Evolutionary conservation across 2,888 invertebrate species (phyloP).

Genomic region (Lithophane socia): DNA sequence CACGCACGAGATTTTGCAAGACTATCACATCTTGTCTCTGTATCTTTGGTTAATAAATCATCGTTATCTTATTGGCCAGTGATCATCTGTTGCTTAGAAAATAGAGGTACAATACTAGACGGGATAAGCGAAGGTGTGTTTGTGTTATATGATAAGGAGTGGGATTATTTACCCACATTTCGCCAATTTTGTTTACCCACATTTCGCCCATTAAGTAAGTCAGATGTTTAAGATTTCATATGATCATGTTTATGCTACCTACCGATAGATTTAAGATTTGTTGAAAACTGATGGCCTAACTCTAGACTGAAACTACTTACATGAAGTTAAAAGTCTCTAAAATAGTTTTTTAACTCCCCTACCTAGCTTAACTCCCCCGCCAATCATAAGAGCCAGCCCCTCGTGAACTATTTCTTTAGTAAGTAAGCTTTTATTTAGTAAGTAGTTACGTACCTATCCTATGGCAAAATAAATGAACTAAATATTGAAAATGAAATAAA

Average conservation of each 20-base stretch:
- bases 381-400: not conserved
- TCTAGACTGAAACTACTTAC: not conserved
- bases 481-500: no score
- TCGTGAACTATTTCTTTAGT: not conserved
- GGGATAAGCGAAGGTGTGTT: not conserved
- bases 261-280: not conserved
- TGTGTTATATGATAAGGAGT: no score
- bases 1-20: slow-evolving; percentile 54
- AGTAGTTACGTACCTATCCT: not conserved
- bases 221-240: not conserved
- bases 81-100: not conserved
- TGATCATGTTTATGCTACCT: not conserved
- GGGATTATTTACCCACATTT: not conserved
- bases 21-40: slow-evolving; percentile 33
- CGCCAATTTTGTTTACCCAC: not conserved
- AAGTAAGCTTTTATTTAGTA: not conserved
- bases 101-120: not conserved
- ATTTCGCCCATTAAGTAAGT: not conserved
- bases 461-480: no score
- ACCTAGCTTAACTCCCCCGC: not conserved
- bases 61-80: slow-evolving; percentile 32
- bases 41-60: slow-evolving; percentile 25
- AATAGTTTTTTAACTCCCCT: no score
- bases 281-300: not conserved
- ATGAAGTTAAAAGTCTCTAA: not conserved